phyloP scores from a whole-genome alignment of 2,797 vertebrate genomes.

The Euthynnus affinis region DNA sequence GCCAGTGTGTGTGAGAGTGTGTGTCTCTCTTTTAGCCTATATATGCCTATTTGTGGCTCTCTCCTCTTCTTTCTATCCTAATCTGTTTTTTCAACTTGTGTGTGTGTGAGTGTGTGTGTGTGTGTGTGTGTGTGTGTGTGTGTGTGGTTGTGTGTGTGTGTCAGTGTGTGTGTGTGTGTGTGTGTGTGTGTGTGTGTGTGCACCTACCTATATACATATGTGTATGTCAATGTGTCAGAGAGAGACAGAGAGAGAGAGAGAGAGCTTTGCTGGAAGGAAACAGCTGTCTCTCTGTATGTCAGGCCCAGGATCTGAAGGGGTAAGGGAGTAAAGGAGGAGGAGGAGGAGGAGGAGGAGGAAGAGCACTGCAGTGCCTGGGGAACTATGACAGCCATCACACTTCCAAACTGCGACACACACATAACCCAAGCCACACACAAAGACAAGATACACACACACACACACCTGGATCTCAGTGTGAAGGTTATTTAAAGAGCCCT shows the following conservation, averaged over 20 bases:
- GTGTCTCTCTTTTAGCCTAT: slow-evolving; percentile 22
- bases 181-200: no score
- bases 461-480: slow-evolving; percentile 65
- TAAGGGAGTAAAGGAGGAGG: slow-evolving; percentile 54
- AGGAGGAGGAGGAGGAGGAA: slow-evolving; percentile 49
- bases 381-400: slow-evolving; percentile 60
- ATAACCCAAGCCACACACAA: slow-evolving; percentile 17
- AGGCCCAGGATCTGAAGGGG: slow-evolving; percentile 62
- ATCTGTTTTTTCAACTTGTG: slow-evolving; percentile 21
- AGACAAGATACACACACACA: slow-evolving; percentile 17
- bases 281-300: slow-evolving; percentile 78
- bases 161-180: slow-evolving; percentile 6
- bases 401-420: slow-evolving; percentile 46
- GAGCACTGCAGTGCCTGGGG: slow-evolving; percentile 57
- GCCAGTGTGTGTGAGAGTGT: slow-evolving; percentile 6
- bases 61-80: slow-evolving; percentile 4
- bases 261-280: slow-evolving; percentile 71
- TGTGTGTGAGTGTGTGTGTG: slow-evolving; percentile 14
- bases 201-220: no score
- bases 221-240: slow-evolving; percentile 22
- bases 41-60: slow-evolving; percentile 34
- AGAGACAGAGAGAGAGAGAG: slow-evolving; percentile 22
- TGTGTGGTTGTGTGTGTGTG: no score
- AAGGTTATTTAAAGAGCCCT: slow-evolving; percentile 58
- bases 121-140: no score